Conservation (phyloP, 2,113 vertebrate species). For the Murina feae region DNA sequence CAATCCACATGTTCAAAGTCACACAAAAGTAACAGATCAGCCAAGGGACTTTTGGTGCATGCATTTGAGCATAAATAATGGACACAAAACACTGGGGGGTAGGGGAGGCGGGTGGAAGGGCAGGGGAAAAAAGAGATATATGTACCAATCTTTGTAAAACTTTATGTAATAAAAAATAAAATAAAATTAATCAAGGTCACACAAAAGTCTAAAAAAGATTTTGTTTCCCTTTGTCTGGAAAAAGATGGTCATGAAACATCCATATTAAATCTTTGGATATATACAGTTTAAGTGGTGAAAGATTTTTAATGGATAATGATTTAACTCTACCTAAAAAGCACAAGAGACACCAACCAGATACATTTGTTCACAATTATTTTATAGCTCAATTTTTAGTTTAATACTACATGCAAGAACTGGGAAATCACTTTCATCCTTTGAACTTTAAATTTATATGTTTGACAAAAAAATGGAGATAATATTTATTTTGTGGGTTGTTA, state of each 20-base stretch:
- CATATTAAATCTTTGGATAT: neutral
- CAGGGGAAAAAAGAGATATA: no score
- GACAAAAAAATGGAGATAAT: neutral
- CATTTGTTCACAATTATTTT: neutral
- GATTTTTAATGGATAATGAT: neutral
- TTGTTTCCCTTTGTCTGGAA: neutral
- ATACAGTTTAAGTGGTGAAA: neutral
- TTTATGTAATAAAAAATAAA: no score
- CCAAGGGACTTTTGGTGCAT: no score
- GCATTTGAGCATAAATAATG: no score
- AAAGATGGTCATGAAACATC: neutral
- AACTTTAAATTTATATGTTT: neutral
- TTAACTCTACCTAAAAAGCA: neutral
- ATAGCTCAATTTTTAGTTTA: neutral
- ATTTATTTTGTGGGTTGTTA: neutral
- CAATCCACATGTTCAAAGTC: neutral
- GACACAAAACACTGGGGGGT: no score
- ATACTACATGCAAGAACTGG: neutral
- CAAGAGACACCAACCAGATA: neutral
- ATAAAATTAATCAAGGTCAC: neutral
- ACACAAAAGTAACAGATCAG: no score
- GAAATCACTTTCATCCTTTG: neutral
- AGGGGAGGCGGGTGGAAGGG: no score
- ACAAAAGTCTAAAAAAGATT: neutral
- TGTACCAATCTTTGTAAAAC: no score